Conservation (phyloP, 2,113 vertebrate species). For the Pelmatolapia mariae region DNA sequence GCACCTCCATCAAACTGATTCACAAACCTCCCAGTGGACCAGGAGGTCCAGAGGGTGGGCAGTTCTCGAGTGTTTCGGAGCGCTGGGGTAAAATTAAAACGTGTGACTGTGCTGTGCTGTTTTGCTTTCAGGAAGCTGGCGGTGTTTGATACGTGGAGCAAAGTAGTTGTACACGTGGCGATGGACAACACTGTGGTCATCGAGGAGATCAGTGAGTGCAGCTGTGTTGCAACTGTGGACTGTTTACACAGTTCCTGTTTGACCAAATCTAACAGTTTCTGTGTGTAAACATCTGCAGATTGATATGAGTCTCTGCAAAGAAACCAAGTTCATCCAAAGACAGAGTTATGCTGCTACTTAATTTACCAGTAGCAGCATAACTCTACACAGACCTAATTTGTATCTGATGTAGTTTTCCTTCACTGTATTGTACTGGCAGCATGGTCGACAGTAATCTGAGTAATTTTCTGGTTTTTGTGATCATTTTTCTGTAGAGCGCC, state of each 20-base stretch:
- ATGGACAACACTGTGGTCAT: slow-evolving; percentile 99
- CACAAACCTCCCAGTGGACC: background rate
- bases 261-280: background rate
- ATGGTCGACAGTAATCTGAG: background rate
- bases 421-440: background rate
- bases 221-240: background rate
- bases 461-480: background rate
- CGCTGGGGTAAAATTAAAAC: background rate
- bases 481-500: slow-evolving; percentile 69
- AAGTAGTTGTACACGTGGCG: slow-evolving; percentile 90
- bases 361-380: background rate
- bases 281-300: background rate
- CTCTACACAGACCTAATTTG: background rate
- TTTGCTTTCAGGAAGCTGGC: slow-evolving; percentile 83
- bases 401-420: background rate
- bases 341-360: background rate
- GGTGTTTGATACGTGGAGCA: slow-evolving; percentile 92
- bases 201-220: slow-evolving; percentile 92
- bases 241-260: background rate
- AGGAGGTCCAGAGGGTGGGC: background rate
- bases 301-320: background rate
- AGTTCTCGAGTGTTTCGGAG: background rate
- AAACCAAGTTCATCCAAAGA: background rate
- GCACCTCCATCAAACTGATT: background rate
- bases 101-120: background rate